Evolutionary conservation across 2,113 vertebrate genomes (phyloP), one percentile per base, ranked within the genome.

Genomic region (Hippocampus barbouri): DNA sequence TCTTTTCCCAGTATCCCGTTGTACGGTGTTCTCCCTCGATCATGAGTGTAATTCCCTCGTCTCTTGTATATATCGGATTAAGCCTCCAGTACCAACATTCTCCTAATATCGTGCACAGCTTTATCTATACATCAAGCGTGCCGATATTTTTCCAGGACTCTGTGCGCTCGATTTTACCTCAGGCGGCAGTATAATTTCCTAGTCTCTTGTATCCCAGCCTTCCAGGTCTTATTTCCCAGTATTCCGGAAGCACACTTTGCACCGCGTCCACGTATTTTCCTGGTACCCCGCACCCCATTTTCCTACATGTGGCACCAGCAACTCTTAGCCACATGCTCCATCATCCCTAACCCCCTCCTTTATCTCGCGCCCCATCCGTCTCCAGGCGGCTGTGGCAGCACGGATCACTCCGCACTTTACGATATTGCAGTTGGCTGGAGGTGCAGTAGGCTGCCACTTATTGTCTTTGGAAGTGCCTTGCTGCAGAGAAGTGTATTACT

Each of bases 381-480:
- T 75, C 4, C 34, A 38, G 34, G n/a, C 38, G 40, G 54, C 76
- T 12, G n/a, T 18, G 23, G 34, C 47, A 54, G 71, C 72, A 76
- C 16, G 41, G 12, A 56, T 83, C 56, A 65, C 40, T 75, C 65
- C 68, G 40, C 72, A 74, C 68, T 73, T 73, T 15, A 18, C 45
- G 59, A 72, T 73, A 66, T 62, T 61, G 71, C 79, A 60, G 61
- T 41, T 74, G 67, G 51, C 69, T 78, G 0, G 49, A 78, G 69
- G 73, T 82, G 70, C 59, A 69, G 81, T 25, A 10, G n/a, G 5
- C 51, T 59, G 25, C 65, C 68, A 66, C 25, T 74, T 68, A 62
- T 77, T 73, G 75, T 80, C 83, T 77, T 84, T 84, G 80, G 65
- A 78, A 56, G 62, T 65, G 73, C 67, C 12, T 61, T 12, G 72